Evolutionary conservation across 2,888 invertebrate species (phyloP), one percentile per base, ranked within the genome.

Genomic region (Agrypnus murinus): DNA sequence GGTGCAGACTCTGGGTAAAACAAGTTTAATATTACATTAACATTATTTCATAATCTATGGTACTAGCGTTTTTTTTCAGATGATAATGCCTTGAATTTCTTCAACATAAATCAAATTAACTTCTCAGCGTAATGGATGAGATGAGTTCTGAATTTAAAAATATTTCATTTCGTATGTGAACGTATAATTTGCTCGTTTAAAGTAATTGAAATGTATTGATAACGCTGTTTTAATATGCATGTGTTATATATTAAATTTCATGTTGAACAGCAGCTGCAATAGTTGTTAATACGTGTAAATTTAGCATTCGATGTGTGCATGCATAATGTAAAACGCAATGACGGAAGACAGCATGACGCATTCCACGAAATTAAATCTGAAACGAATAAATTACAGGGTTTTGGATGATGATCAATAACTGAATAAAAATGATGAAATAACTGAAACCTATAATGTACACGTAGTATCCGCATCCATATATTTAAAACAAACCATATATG

Each of bases 261-360:
- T 32, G 48, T 58, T 19, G 63, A 25, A 58, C 75, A 25, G 73
- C 75, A 63, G 60, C 60, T 60, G 60, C 45, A 60, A 60, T 60
- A 38, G 45, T 63, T 63, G 36, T 63, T 46, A 46, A 48, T 63
- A 63, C 19, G 63, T 46, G 48, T 63, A 55, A 63, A 63, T 36
- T 63, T 50, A 46, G 19, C 48, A 63, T 48, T 63, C 48, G 36
- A 55, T 55, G 55, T 31, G 63, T 38, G 63, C 50, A 63, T 63
- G 46, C 43, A 60, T 60, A 60, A 55, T 55, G 55, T 34, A 46
- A 34, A 45, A 46, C 43, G 45, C 60, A 60, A 32, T 50, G 48
- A 36, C 63, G 36, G 63, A 48, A 63, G 50, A 34, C 50, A 50
- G 50, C 46, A 38, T 46, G 43, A 45, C 63, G 63, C 50, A 63